Evolutionary conservation across 2,797 vertebrate species (phyloP).

Genomic region (Perodicticus potto): DNA sequence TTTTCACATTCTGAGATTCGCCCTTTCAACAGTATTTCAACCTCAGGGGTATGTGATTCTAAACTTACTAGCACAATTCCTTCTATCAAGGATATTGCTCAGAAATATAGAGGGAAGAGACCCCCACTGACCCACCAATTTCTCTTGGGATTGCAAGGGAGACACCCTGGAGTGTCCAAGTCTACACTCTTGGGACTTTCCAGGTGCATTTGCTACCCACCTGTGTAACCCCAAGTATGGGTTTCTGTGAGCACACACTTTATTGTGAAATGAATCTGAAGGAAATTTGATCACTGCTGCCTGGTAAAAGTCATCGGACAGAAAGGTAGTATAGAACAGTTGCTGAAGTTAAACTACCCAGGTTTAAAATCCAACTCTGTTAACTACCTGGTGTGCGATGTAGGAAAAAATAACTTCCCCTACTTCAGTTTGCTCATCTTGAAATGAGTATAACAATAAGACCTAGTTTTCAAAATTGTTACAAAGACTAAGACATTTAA

Average conservation of each 20-base stretch:
- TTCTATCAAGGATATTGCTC: not conserved
- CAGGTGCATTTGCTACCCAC: not conserved
- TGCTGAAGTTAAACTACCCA: not conserved
- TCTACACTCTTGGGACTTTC: not conserved
- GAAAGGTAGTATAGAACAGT: fast-evolving
- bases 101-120: not conserved
- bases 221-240: fast-evolving
- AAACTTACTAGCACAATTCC: not conserved
- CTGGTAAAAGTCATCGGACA: not conserved
- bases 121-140: not conserved
- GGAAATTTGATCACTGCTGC: not conserved
- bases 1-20: conserved; percentile 31
- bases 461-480: not conserved
- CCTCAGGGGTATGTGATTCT: not conserved
- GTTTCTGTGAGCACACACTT: not conserved
- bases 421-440: conserved; percentile 17
- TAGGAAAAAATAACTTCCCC: not conserved
- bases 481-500: not conserved
- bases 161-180: not conserved
- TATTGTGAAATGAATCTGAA: not conserved
- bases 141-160: not conserved
- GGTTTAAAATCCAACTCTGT: not conserved
- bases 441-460: not conserved
- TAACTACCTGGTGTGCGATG: not conserved
- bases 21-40: not conserved